phyloP scores from a whole-genome alignment of 2,888 invertebrate species.

The Salticus scenicus region DNA sequence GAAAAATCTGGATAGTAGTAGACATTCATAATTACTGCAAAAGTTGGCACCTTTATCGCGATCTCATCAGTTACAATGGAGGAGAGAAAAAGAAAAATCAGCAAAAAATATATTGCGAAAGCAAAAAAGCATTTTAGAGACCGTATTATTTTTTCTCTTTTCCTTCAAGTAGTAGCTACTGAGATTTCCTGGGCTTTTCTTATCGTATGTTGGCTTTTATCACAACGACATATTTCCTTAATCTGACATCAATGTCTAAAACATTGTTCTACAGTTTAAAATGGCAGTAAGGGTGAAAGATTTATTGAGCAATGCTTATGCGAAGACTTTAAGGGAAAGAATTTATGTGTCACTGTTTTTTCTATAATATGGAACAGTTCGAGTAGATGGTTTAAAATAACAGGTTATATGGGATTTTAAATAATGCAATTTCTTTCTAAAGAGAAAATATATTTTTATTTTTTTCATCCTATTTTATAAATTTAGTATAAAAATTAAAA shows the following conservation, averaged over 20 bases:
- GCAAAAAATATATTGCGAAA: too few species aligned
- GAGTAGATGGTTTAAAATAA: too few species aligned
- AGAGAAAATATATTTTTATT: too few species aligned
- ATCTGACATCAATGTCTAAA: neutral
- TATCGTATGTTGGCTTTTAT: neutral
- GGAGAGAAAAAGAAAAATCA: neutral
- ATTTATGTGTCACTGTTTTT: too few species aligned
- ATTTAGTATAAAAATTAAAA: too few species aligned
- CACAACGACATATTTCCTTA: neutral
- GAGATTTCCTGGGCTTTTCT: neutral
- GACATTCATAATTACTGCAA: neutral
- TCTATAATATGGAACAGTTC: too few species aligned
- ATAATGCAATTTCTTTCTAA: too few species aligned
- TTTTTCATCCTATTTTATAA: too few species aligned
- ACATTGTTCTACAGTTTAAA: neutral
- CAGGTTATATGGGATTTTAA: too few species aligned
- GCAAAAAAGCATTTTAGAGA: too few species aligned
- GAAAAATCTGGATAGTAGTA: neutral
- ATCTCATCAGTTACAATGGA: neutral
- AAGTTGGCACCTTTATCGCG: slow-evolving; percentile 8
- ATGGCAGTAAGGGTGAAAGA: neutral
- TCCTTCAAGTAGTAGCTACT: neutral
- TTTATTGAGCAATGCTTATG: neutral
- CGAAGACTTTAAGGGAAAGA: too few species aligned
- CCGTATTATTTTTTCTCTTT: too few species aligned